Evolutionary conservation across 2,113 vertebrate species (phyloP).

Genomic region (Elaphurus davidianus): DNA sequence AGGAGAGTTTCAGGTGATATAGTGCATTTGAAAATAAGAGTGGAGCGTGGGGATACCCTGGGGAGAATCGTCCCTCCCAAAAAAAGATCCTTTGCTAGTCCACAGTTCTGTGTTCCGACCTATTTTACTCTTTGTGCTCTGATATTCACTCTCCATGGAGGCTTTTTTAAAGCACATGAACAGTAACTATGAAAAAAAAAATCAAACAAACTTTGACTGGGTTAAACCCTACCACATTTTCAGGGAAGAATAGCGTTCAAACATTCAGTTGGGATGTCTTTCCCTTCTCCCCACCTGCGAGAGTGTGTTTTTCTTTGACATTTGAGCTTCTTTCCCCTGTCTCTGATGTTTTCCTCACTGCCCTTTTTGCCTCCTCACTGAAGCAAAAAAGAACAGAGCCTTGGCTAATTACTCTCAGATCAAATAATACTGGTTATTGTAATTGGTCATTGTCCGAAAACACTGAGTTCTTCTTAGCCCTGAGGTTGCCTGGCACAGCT

Average conservation of each 20-base stretch:
- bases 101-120: background rate
- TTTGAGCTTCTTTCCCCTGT: constrained; percentile 60
- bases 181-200: background rate
- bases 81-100: background rate
- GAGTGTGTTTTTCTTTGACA: constrained; percentile 72
- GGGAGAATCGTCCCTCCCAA: background rate
- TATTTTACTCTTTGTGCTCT: background rate
- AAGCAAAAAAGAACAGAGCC: constrained; percentile 76
- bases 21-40: background rate
- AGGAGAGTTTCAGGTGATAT: background rate
- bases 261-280: constrained; percentile 16
- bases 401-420: constrained; percentile 74
- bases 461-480: constrained; percentile 72
- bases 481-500: constrained; percentile 69
- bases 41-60: background rate
- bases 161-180: background rate
- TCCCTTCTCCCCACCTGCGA: constrained; percentile 60
- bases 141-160: background rate
- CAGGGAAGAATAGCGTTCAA: background rate
- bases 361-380: constrained; percentile 73
- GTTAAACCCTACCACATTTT: constrained; percentile 12
- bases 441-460: constrained; percentile 79
- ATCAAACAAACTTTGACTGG: background rate
- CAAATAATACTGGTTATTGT: constrained; percentile 79
- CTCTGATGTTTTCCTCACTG: constrained; percentile 73